These are phyloP conservation scores for Chydorus sphaericus DNA, from an alignment of 2,888 invertebrate genomes.

Conservation along the genomic window DNA sequence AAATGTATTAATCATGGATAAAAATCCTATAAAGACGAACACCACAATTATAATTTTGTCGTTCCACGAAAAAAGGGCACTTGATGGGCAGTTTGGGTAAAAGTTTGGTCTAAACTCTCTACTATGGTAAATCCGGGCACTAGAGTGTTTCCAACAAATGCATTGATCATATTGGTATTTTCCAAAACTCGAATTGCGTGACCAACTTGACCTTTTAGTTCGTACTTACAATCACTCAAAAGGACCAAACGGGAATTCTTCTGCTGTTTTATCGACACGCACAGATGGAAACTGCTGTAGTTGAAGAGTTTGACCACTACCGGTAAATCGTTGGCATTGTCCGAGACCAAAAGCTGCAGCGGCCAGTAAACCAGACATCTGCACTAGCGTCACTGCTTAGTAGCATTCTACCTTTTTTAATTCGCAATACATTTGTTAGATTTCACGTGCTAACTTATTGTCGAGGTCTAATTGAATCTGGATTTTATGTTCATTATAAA, in stretches of 20 bases:
- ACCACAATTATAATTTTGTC: too few relatives aligned
- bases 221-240: background rate
- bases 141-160: too few relatives aligned
- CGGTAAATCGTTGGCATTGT: background rate
- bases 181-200: background rate
- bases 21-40: too few relatives aligned
- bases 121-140: too few relatives aligned
- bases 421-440: background rate
- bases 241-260: background rate
- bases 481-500: too few relatives aligned
- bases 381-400: background rate
- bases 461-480: too few relatives aligned
- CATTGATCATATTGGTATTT: background rate
- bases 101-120: too few relatives aligned
- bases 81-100: too few relatives aligned
- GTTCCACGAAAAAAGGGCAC: too few relatives aligned
- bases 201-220: background rate
- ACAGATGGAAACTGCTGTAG: background rate
- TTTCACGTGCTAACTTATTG: background rate
- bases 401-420: background rate
- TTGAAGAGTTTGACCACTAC: background rate
- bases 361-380: background rate
- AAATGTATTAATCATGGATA: too few relatives aligned
- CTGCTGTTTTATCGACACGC: background rate
- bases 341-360: background rate